Evolutionary conservation across 2,888 invertebrate genomes (phyloP), one percentile per base, ranked within the genome.

Genomic region (Nomada fabriciana): DNA sequence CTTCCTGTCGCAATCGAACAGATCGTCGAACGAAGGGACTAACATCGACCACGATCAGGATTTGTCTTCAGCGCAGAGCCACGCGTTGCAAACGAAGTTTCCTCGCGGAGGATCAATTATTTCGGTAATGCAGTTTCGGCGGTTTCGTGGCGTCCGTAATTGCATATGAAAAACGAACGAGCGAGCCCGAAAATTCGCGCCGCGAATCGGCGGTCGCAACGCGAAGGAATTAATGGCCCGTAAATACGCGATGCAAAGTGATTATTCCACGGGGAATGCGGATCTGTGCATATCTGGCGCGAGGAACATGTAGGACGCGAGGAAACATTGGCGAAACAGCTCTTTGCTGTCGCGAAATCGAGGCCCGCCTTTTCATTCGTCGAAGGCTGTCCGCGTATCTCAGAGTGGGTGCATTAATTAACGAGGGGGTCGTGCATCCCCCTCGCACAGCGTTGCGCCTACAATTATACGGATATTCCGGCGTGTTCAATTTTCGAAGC

Each of bases 171-270:
- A 43, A 23, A 50, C 15, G 50, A 25, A 2, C 43, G 43, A 23
- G 11, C 23, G 63, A 47, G n/a, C 3, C 15, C 63, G 47, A 65
- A 52, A 25, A 65, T 11, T 65, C 4, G 29, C n/a, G 18, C 2
- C 18, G 59, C 18, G 59, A 29, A 23, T 13, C 57, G 42, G 63
- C 15, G 63, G 20, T 20, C 47, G 42, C 15, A 43, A 61, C 9
- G 15, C 29, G 29, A 60, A 29, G 18, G 36, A 25, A 61, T 60
- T 60, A 71, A 71, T 61, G 70, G 59, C n/a, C 15, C 60, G 36
- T 11, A 29, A 60, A 71, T 23, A 11, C 29, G 70, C 7, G 7
- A 70, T 18, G 20, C 59, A 36, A 67, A 53, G 36, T 36, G 36
- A 67, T 67, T 42, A 67, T 55, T 23, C 67, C 13, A 15, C 20